Base-by-base conservation (phyloP, 2,797 vertebrate genomes). In the Chanos chanos region DNA sequence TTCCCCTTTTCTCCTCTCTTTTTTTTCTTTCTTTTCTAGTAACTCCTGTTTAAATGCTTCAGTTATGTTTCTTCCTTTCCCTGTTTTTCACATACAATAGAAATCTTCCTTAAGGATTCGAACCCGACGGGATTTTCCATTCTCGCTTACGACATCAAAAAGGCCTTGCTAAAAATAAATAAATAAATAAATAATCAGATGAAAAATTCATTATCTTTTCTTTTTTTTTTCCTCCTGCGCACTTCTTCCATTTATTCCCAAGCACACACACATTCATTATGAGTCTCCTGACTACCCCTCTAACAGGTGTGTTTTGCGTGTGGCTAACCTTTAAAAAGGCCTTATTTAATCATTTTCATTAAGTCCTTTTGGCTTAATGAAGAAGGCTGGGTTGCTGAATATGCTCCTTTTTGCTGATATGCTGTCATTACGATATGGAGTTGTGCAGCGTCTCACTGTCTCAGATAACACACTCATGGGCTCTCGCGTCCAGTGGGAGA, bases 331-430 rank as follows among this genome's bases (percentile, higher is more conserved):
- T 52, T 65, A 64, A 57, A 63, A 57, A 60, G 63, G 66, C 64
- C 61, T 47, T 51, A 58, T 67, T 55, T 65, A 73, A 71, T 71
- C 64, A 59, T 61, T 49, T 51, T 71, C 68, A 76, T 68, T 73
- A 75, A 55, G 53, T 62, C 62, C 40, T 69, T 68, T 71, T 66
- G 63, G 60, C 66, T 59, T 78, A 73, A 78, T 78, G 75, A 73
- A 57, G 61, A 28, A 25, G 43, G 47, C 59, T 10, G 64, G 69
- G 64, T 47, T 9, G 72, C 70, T 76, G 74, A 79, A 64, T 66
- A 43, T 43, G 70, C 66, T 49, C n/a, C n/a, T n/a, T n/a, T n/a
- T n/a, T n/a, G n/a, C n/a, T n/a, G n/a, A n/a, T 64, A 67, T 40
- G 30, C 55, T 61, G 45, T 34, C 51, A 71, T 76, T 73, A 71